phyloP scores from a whole-genome alignment of 2,888 invertebrate species.

The Cosmopolites sordidus region DNA sequence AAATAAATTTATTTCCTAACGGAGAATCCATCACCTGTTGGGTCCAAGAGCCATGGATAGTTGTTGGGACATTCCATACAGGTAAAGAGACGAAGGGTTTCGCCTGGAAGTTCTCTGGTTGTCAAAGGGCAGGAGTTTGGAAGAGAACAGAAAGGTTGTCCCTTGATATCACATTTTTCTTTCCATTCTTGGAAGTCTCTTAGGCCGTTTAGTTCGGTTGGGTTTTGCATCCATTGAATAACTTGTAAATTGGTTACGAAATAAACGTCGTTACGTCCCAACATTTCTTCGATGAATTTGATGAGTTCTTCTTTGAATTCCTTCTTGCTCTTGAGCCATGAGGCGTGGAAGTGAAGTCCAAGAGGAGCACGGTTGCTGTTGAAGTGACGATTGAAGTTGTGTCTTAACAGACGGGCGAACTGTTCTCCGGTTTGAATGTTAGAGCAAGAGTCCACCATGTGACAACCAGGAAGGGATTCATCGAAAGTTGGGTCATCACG shows the following conservation, averaged over 20 bases:
- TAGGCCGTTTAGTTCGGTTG: constrained; percentile 79
- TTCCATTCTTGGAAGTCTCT: constrained; percentile 94
- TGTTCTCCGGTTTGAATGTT: constrained; percentile 89
- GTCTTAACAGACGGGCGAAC: constrained; percentile 81
- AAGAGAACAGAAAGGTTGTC: constrained; percentile 86
- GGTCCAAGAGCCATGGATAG: constrained; percentile 92
- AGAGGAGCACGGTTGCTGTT: constrained; percentile 89
- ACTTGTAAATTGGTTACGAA: constrained; percentile 86
- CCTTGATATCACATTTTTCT: constrained; percentile 91
- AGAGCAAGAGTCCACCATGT: constrained; percentile 91
- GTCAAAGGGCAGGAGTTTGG: constrained; percentile 88
- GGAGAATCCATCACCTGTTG: constrained; percentile 89
- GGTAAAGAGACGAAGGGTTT: constrained; percentile 86
- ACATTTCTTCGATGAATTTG: constrained; percentile 91
- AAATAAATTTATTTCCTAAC: constrained; percentile 64
- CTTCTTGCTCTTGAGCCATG: constrained; percentile 91
- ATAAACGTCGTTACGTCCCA: constrained; percentile 84
- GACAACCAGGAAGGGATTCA: constrained; percentile 89
- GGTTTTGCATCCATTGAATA: constrained; percentile 86
- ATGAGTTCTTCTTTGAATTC: constrained; percentile 87
- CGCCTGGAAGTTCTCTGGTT: constrained; percentile 86
- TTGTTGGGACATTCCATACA: constrained; percentile 96
- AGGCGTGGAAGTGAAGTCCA: constrained; percentile 90
- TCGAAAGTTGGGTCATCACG: constrained; percentile 92
- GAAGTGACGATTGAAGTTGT: constrained; percentile 94